Percentiles rank a stretch among this genome's conserved stretches.
These are phyloP conservation scores for Dendrolimus kikuchii DNA, from an alignment of 1,140 invertebrate genomes.

Conservation along the genomic window DNA sequence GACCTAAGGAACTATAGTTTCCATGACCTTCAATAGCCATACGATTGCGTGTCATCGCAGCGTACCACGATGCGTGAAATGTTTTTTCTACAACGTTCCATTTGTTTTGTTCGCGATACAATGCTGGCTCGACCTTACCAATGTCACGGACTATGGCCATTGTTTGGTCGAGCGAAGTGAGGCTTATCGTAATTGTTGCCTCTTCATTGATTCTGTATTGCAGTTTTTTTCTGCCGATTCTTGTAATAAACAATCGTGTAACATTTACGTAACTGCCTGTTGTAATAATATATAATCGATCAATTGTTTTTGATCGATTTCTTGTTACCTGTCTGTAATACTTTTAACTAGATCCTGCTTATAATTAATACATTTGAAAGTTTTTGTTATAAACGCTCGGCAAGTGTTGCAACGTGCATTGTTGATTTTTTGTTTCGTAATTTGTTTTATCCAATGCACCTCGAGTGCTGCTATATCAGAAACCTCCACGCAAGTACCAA, in stretches of 20 bases:
- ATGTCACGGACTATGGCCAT: conserved; percentile 36
- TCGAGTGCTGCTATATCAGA: too few relatives aligned
- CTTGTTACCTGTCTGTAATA: too few relatives aligned
- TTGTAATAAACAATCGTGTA: neutral
- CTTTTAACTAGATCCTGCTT: too few relatives aligned
- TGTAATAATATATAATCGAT: neutral
- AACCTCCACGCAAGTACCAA: too few relatives aligned
- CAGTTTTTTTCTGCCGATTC: neutral
- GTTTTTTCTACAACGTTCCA: conserved; percentile 11
- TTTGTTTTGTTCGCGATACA: conserved; percentile 19
- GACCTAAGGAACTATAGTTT: conserved; percentile 6
- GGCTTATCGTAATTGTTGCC: conserved; percentile 13
- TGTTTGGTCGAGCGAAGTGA: conserved; percentile 18
- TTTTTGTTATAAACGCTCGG: too few relatives aligned
- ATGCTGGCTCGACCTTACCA: conserved; percentile 31
- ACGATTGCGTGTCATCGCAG: conserved; percentile 24
- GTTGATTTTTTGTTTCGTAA: too few relatives aligned
- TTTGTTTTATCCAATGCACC: too few relatives aligned
- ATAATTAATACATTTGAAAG: too few relatives aligned
- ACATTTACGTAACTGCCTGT: neutral
- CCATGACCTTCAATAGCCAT: conserved; percentile 41
- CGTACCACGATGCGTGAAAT: conserved; percentile 4
- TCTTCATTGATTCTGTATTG: conserved; percentile 9
- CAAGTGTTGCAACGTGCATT: too few relatives aligned
- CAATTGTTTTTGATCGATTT: neutral